Evolutionary conservation across 2,113 vertebrate genomes (phyloP).

Genomic region (Dicerorhinus sumatrensis): DNA sequence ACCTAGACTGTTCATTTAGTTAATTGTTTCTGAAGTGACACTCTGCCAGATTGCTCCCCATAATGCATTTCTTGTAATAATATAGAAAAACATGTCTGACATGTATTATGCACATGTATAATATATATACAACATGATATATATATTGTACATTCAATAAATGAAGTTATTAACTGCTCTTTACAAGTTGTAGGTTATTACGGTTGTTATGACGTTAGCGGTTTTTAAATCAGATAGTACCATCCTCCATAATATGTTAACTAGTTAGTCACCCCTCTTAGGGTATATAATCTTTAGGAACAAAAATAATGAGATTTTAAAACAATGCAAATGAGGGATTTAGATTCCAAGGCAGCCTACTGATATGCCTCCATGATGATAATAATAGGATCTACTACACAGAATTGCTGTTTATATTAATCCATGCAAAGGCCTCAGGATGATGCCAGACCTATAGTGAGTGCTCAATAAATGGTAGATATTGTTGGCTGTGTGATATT

Average conservation of each 20-base stretch:
- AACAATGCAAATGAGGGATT: not conserved
- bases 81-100: not conserved
- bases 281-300: not conserved
- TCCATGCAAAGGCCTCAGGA: not conserved
- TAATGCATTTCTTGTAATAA: not conserved
- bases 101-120: not conserved
- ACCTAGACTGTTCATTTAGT: not conserved
- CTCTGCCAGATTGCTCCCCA: not conserved
- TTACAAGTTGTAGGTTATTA: not conserved
- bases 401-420: not conserved
- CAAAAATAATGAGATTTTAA: conserved; percentile 2
- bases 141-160: not conserved
- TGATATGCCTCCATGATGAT: not conserved
- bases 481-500: not conserved
- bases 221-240: not conserved
- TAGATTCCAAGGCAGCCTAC: not conserved
- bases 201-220: not conserved
- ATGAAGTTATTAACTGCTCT: not conserved
- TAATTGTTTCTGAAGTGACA: not conserved
- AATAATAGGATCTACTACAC: not conserved
- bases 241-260: not conserved
- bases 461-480: not conserved
- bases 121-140: not conserved
- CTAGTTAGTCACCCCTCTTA: not conserved
- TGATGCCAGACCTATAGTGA: not conserved